Conservation (phyloP, 2,888 invertebrate species). For the Octonoba sinensis region DNA sequence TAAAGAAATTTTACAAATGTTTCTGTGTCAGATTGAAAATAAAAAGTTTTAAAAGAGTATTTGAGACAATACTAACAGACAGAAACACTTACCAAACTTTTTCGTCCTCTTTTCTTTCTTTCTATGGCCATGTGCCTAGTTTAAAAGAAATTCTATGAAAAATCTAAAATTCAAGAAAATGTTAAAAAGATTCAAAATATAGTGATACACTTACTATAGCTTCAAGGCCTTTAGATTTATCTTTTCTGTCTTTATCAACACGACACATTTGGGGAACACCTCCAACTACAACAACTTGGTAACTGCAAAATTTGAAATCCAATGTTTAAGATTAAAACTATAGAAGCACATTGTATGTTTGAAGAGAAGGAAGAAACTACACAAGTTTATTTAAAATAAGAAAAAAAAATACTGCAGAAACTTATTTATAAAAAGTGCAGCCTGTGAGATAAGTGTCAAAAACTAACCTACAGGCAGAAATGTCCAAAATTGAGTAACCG, state of each 20-base stretch:
- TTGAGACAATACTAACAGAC: background rate
- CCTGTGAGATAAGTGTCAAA: background rate
- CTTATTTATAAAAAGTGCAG: background rate
- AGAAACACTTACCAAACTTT: constrained; percentile 40
- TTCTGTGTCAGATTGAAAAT: too few relatives aligned
- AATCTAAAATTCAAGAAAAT: background rate
- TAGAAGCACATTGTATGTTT: too few relatives aligned
- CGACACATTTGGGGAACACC: constrained; percentile 66
- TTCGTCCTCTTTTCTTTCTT: constrained; percentile 29
- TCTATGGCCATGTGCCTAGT: constrained; percentile 35
- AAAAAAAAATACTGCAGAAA: too few relatives aligned
- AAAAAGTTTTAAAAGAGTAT: too few relatives aligned
- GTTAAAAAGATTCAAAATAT: background rate
- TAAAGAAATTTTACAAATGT: too few relatives aligned
- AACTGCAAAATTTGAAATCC: constrained; percentile 49
- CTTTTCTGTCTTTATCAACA: constrained; percentile 43
- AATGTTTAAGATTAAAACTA: too few relatives aligned
- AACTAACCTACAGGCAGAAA: background rate
- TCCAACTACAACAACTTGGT: constrained; percentile 66
- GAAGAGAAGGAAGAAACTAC: too few relatives aligned
- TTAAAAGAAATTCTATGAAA: constrained; percentile 10
- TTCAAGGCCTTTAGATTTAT: constrained; percentile 31
- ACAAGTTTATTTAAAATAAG: too few relatives aligned
- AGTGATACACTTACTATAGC: constrained; percentile 12
- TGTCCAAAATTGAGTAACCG: background rate